Conservation (phyloP, 2,113 vertebrate genomes). For the Elephas maximus region DNA sequence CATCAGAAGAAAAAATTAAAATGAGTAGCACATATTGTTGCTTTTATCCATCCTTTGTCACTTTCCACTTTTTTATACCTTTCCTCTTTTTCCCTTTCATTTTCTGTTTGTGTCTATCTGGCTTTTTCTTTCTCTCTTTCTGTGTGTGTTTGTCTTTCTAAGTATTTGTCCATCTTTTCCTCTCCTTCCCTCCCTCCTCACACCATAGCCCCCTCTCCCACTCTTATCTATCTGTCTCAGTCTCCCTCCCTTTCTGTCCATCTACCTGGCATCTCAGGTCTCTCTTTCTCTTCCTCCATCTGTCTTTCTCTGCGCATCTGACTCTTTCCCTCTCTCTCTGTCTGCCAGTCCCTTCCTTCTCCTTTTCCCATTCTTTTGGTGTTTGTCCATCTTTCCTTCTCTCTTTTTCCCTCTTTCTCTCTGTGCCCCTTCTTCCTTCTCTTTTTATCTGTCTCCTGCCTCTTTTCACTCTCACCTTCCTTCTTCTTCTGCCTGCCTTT, state of each 20-base stretch:
- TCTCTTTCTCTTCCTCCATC: background rate
- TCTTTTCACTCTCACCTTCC: background rate
- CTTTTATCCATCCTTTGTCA: slow-evolving; percentile 47
- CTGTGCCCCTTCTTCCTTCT: background rate
- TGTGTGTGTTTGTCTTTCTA: background rate
- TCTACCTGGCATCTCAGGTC: background rate
- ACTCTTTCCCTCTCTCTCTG: background rate
- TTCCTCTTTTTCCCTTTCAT: background rate
- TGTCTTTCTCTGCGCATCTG: too few species aligned
- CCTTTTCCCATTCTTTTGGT: background rate
- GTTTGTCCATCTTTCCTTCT: background rate
- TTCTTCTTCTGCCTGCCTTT: background rate
- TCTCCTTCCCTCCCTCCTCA: background rate
- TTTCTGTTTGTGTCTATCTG: background rate
- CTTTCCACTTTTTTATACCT: background rate
- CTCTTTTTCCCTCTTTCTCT: background rate
- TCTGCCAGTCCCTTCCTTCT: background rate
- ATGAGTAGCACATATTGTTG: background rate
- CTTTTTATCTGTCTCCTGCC: background rate
- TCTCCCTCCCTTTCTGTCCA: background rate
- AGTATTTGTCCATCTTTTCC: background rate
- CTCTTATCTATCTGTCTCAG: background rate
- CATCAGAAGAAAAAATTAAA: slow-evolving; percentile 29
- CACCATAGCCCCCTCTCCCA: background rate
- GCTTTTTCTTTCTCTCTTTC: background rate